A percentile compares a stretch with the other conserved stretches of the same genome.
These are phyloP conservation scores for Paramormyrops kingsleyae DNA, from an alignment of 2,113 vertebrate species.

Conservation along the genomic window DNA sequence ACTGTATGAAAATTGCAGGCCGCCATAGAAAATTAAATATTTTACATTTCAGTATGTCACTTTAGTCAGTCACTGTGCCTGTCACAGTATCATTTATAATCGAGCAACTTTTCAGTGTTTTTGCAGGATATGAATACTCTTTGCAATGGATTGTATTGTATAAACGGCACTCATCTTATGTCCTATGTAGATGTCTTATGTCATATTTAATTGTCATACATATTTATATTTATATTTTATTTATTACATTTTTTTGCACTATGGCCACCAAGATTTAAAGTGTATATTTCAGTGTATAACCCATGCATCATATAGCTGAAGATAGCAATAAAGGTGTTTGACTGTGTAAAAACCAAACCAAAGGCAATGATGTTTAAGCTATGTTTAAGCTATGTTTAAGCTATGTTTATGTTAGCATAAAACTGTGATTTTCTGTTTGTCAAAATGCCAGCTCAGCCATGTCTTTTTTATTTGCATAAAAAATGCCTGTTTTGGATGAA, in stretches of 20 bases:
- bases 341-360: neutral
- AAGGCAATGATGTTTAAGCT: neutral
- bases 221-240: neutral
- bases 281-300: neutral
- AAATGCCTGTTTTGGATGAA: neutral
- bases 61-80: neutral
- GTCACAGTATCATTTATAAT: neutral
- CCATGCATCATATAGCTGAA: neutral
- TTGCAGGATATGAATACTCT: neutral
- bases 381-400: neutral
- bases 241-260: neutral
- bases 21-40: neutral
- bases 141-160: neutral
- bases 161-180: neutral
- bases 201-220: neutral
- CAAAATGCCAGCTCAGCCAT: neutral
- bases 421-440: neutral
- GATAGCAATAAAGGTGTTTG: neutral
- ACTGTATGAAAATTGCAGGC: neutral
- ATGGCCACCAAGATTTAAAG: neutral
- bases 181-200: neutral
- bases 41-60: neutral
- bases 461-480: neutral
- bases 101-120: neutral
- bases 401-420: neutral